phyloP scores from a whole-genome alignment of 2,113 vertebrate species.

The Semicossyphus pulcher region DNA sequence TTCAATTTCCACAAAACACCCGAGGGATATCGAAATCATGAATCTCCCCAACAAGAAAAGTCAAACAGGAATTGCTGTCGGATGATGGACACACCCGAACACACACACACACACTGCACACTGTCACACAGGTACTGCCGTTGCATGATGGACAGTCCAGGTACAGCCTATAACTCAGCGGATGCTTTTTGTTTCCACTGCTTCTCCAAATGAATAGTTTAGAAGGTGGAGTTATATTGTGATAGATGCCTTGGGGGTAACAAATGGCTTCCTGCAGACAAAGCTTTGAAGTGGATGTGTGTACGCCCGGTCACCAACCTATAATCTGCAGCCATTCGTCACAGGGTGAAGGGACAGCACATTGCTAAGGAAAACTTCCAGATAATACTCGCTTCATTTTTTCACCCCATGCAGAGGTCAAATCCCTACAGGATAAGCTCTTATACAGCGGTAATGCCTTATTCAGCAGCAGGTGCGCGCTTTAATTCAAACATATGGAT shows the following conservation, averaged over 20 bases:
- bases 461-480: slow-evolving; percentile 33
- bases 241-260: slow-evolving; percentile 74
- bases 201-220: slow-evolving; percentile 80
- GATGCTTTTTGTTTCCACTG: slow-evolving; percentile 71
- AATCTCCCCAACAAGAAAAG: slow-evolving; percentile 77
- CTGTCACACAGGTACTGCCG: slow-evolving; percentile 54
- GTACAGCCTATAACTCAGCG: slow-evolving; percentile 75
- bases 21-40: slow-evolving; percentile 75
- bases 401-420: slow-evolving; percentile 51
- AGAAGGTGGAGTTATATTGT: slow-evolving; percentile 74
- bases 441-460: slow-evolving; percentile 21
- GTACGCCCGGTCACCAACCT: slow-evolving; percentile 70
- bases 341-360: slow-evolving; percentile 54
- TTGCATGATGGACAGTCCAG: slow-evolving; percentile 74
- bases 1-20: slow-evolving; percentile 80
- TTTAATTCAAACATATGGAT: slow-evolving; percentile 55
- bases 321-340: slow-evolving; percentile 75
- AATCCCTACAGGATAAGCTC: slow-evolving; percentile 40
- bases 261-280: slow-evolving; percentile 76
- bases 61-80: slow-evolving; percentile 69
- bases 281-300: slow-evolving; percentile 69
- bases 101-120: slow-evolving; percentile 2
- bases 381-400: slow-evolving; percentile 55
- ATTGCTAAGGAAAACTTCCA: slow-evolving; percentile 61
- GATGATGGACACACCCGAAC: slow-evolving; percentile 67